Conservation (phyloP, 2,888 invertebrate genomes). For the Pammene fasciana region DNA sequence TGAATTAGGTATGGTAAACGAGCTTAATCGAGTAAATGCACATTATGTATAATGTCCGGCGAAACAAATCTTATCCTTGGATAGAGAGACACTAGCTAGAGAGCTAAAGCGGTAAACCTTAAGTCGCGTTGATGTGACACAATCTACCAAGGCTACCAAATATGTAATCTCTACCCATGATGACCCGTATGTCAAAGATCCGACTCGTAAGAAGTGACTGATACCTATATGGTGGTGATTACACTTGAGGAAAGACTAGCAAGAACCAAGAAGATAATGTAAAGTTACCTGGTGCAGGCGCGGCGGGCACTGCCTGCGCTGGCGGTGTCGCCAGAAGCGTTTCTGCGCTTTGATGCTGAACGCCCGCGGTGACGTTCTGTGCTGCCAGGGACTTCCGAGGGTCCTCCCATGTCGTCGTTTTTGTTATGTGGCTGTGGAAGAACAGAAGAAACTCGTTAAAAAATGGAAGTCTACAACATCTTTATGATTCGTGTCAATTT, state of each 20-base stretch:
- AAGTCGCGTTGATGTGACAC: too few relatives aligned
- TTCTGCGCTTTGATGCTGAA: conserved; percentile 81
- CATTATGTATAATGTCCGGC: too few relatives aligned
- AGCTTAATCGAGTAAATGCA: too few relatives aligned
- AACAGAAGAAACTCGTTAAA: conserved; percentile 8
- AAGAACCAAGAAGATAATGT: background rate
- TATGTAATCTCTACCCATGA: too few relatives aligned
- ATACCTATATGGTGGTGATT: background rate
- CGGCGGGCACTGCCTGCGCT: conserved; percentile 66
- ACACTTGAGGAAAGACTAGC: too few relatives aligned
- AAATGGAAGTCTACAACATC: background rate
- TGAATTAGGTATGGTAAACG: too few relatives aligned
- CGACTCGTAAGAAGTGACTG: background rate
- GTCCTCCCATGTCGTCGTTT: conserved; percentile 96
- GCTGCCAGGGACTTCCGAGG: conserved; percentile 91
- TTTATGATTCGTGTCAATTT: too few relatives aligned
- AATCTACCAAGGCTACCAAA: too few relatives aligned
- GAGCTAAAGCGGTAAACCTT: too few relatives aligned
- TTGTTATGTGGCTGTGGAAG: conserved; percentile 90
- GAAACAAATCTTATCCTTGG: too few relatives aligned
- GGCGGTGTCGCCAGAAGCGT: conserved; percentile 69
- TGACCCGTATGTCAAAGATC: too few relatives aligned
- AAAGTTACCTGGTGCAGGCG: conserved; percentile 63
- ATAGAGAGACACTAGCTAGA: too few relatives aligned
- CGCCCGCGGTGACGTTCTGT: conserved; percentile 78